Evolutionary conservation across 1,140 invertebrate genomes (phyloP), one percentile per base, ranked within the genome.

Genomic region (Littorina saxatilis): DNA sequence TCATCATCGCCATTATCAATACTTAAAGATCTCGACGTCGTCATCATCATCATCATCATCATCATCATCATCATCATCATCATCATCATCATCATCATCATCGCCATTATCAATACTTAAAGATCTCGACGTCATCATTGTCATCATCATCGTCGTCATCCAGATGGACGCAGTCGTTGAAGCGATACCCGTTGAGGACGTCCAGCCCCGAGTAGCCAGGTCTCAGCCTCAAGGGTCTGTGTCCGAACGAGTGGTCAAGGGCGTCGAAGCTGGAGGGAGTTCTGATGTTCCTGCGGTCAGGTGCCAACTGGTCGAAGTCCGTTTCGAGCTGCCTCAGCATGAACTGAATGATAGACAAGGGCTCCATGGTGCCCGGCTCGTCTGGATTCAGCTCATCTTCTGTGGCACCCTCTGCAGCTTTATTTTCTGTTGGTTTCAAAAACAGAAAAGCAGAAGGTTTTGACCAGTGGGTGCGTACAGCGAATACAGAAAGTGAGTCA

Each of bases 271-370:
- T 29, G 37, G n/a, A 39, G 27, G 70, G 43, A 39, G 66, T 35
- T 0, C 35, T 13, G 35, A 39, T 7, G 66, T 68, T 23, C 13
- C 2, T 39, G 20, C 70, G 23, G 40, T 73, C 27, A 11, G n/a
- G 7, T 27, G 35, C 58, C 76, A 78, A 37, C 20, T 63, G 35
- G 9, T 66, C 55, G 13, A 78, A 66, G 39, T 78, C 76, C 4
- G 52, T 63, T 58, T 78, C 76, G n/a, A 78, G 32, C 32, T 78
- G 76, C 5, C 37, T 32, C 15, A 78, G 58, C 55, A 78, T 66
- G 13, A 78, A 58, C 50, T 78, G 32, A 3, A 78, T n/a, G 35
- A 76, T 58, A 37, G 55, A 76, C 74, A 76, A 23, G 3, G 47
- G 74, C 29, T 58, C 47, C 27, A 76, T n/a, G 74, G 23, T 20